A percentile compares a stretch with the other conserved stretches of the same genome.
Conservation (phyloP, 2,888 invertebrate species). For the Dinocampus coccinellae region DNA sequence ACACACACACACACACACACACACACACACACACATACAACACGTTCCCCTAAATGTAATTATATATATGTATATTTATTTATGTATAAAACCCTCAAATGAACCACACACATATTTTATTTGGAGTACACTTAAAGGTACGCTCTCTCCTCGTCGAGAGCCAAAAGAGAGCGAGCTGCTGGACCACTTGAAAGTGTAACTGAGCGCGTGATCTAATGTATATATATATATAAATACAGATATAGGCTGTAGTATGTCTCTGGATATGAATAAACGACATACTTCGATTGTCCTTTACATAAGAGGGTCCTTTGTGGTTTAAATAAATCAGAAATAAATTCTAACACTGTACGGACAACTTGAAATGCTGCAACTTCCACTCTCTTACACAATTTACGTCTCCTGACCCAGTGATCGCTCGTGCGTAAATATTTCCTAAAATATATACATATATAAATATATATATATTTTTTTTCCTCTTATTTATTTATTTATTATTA, state of each 20-base stretch:
- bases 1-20: too few relatives aligned
- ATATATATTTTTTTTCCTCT: neutral
- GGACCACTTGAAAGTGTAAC: constrained; percentile 62
- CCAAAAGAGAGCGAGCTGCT: constrained; percentile 23
- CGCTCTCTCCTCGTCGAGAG: neutral
- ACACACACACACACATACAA: constrained; percentile 16
- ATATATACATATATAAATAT: too few relatives aligned
- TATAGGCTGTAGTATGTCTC: constrained; percentile 50
- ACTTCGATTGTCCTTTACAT: constrained; percentile 35
- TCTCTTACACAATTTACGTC: neutral
- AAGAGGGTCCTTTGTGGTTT: constrained; percentile 55
- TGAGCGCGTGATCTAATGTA: constrained; percentile 63
- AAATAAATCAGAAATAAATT: constrained; percentile 66
- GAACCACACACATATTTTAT: neutral
- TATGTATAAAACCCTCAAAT: neutral
- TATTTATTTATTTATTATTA: too few relatives aligned
- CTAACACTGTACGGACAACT: constrained; percentile 9
- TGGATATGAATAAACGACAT: constrained; percentile 22
- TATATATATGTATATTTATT: neutral
- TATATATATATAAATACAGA: neutral
- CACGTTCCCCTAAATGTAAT: neutral
- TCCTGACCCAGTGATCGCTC: constrained; percentile 28
- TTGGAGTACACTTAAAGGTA: constrained; percentile 22
- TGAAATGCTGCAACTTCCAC: neutral
- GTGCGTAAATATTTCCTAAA: constrained; percentile 43